Conservation (phyloP, 2,888 invertebrate species). For the Heliconius erato region DNA sequence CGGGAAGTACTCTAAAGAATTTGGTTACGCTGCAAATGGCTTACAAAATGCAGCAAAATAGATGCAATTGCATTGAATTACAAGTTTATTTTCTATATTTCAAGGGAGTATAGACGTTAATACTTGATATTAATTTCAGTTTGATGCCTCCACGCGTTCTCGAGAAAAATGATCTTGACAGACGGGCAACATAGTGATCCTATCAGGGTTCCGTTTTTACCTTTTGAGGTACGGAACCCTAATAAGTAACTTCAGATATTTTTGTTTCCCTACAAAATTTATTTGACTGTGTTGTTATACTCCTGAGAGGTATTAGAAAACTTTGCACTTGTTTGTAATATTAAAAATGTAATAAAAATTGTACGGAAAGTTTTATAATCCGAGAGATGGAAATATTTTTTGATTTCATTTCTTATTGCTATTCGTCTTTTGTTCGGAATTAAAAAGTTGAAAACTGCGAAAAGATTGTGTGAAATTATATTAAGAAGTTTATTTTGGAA, state of each 20-base stretch:
- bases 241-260: conserved; percentile 31
- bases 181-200: no score
- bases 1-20: no score
- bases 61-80: no score
- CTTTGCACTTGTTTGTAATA: conserved; percentile 20
- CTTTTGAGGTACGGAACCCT: no score
- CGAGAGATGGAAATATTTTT: conserved; percentile 30
- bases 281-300: conserved; percentile 17
- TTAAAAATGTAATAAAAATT: conserved; percentile 39
- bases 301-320: conserved; percentile 24
- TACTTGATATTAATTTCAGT: no score
- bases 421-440: conserved; percentile 4
- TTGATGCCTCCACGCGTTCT: no score
- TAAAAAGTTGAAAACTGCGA: conserved; percentile 13
- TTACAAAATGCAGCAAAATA: no score
- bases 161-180: no score
- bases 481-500: conserved; percentile 7
- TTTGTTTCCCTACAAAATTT: conserved; percentile 42
- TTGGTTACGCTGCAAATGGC: no score
- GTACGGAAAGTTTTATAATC: conserved; percentile 36
- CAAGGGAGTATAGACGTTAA: no score
- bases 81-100: no score
- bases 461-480: conserved; percentile 3
- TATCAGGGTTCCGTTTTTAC: no score
- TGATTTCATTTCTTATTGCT: conserved; percentile 28